A percentile compares a stretch with the other conserved stretches of the same genome.
Conservation (phyloP, 2,888 invertebrate species). For the Rotaria sp. region DNA sequence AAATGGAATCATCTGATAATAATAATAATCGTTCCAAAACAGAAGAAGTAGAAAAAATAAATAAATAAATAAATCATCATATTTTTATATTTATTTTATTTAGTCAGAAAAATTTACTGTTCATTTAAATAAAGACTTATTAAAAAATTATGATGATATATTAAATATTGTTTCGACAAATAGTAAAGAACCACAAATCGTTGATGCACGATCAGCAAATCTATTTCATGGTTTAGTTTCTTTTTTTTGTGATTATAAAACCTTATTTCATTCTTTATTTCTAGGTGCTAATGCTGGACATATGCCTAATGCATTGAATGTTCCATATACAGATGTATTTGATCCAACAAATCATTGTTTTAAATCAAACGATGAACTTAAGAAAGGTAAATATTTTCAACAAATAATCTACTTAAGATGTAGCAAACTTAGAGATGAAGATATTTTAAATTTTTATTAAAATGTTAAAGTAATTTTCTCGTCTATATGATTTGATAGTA, state of each 20-base stretch:
- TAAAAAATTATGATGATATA: constrained; percentile 43
- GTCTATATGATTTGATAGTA: too few species aligned
- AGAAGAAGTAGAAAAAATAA: constrained; percentile 28
- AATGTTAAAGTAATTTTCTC: too few species aligned
- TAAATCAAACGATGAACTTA: constrained; percentile 33
- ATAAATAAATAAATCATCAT: not conserved
- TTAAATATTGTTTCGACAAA: constrained; percentile 39
- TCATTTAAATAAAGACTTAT: constrained; percentile 43
- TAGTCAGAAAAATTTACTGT: constrained; percentile 46
- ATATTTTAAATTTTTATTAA: too few species aligned
- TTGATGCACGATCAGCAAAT: constrained; percentile 43
- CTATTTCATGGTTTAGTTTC: constrained; percentile 1
- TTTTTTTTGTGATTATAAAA: not conserved
- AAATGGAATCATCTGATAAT: not conserved
- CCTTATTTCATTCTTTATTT: not conserved
- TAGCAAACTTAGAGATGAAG: too few species aligned
- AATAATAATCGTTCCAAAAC: not conserved
- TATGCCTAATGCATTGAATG: constrained; percentile 30
- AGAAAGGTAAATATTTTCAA: not conserved
- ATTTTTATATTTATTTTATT: constrained; percentile 33
- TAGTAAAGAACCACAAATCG: constrained; percentile 42
- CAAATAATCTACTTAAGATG: too few species aligned
- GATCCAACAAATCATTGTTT: constrained; percentile 28
- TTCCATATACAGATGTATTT: constrained; percentile 37
- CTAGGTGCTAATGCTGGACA: constrained; percentile 9